phyloP scores from a whole-genome alignment of 2,888 invertebrate genomes.

The Exephanes ischioxanthus region DNA sequence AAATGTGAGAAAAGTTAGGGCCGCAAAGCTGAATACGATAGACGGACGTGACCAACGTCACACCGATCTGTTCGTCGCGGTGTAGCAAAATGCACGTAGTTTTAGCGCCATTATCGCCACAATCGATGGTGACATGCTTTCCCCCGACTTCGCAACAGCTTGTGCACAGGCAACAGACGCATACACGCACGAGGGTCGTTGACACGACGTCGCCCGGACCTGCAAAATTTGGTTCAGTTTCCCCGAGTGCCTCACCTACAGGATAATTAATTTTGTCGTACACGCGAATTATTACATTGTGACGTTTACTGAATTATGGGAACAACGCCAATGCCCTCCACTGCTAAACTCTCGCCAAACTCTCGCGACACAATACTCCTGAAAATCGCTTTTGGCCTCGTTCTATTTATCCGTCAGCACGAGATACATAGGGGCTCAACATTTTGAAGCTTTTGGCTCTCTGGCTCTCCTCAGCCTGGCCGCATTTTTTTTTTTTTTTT shows the following conservation, averaged over 20 bases:
- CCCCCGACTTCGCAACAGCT: constrained; percentile 49
- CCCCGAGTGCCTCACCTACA: constrained; percentile 19
- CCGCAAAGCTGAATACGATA: not conserved
- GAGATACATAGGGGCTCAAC: not conserved
- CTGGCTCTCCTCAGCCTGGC: not conserved
- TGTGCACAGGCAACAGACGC: constrained; percentile 36
- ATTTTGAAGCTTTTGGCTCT: not conserved
- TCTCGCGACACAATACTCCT: constrained; percentile 18
- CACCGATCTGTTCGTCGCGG: constrained; percentile 3
- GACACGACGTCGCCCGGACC: not conserved
- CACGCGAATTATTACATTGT: constrained; percentile 40
- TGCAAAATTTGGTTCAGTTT: constrained; percentile 55
- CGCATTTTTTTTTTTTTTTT: not conserved
- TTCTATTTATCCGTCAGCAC: not conserved
- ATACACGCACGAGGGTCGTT: not conserved
- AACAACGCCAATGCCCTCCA: not conserved
- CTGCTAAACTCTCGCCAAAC: not conserved
- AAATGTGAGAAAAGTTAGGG: not conserved
- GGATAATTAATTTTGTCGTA: constrained; percentile 60
- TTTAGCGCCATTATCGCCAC: constrained; percentile 53
- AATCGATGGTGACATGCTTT: constrained; percentile 55
- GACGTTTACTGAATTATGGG: constrained; percentile 44
- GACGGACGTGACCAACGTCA: constrained; percentile 9
- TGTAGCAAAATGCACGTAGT: constrained; percentile 23
- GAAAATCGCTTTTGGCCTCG: not conserved